These are phyloP conservation scores for Channa maculata DNA, from an alignment of 2,113 vertebrate species.

Conservation along the genomic window DNA sequence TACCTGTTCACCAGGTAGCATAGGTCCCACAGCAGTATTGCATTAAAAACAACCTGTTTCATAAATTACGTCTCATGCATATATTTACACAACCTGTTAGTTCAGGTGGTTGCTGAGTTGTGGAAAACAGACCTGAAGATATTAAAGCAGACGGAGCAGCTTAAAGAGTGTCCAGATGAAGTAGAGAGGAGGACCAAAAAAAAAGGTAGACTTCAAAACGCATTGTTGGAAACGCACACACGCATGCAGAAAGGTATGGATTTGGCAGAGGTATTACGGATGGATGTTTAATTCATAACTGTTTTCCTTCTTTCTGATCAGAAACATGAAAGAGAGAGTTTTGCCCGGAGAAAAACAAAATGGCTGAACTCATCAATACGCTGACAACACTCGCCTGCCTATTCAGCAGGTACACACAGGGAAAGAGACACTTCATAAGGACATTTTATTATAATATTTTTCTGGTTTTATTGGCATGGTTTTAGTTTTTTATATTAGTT, in stretches of 20 bases:
- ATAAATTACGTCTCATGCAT: constrained; percentile 20
- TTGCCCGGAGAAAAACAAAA: constrained; percentile 73
- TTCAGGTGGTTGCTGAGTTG: constrained; percentile 1
- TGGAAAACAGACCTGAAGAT: constrained; percentile 3
- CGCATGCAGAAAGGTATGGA: constrained; percentile 61
- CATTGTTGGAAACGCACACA: constrained; percentile 69
- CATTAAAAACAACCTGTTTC: constrained; percentile 47
- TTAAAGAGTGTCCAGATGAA: constrained; percentile 22
- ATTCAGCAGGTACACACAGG: constrained; percentile 56
- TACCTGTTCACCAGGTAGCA: no score
- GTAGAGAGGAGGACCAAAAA: constrained; percentile 27
- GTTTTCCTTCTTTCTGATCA: constrained; percentile 80
- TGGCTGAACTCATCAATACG: constrained; percentile 77
- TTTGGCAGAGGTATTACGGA: constrained; percentile 50
- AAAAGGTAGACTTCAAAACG: constrained; percentile 56
- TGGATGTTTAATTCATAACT: constrained; percentile 77
- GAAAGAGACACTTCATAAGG: constrained; percentile 51
- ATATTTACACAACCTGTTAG: constrained; percentile 40
- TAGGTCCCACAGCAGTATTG: background rate
- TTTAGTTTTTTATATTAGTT: constrained; percentile 55
- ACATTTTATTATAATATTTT: constrained; percentile 46
- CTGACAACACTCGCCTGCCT: constrained; percentile 52
- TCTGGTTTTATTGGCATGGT: constrained; percentile 36
- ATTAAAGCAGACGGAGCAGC: constrained; percentile 37
- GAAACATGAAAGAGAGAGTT: constrained; percentile 74